Evolutionary conservation across 2,888 invertebrate genomes (phyloP).

Genomic region (Sycophila texana): DNA sequence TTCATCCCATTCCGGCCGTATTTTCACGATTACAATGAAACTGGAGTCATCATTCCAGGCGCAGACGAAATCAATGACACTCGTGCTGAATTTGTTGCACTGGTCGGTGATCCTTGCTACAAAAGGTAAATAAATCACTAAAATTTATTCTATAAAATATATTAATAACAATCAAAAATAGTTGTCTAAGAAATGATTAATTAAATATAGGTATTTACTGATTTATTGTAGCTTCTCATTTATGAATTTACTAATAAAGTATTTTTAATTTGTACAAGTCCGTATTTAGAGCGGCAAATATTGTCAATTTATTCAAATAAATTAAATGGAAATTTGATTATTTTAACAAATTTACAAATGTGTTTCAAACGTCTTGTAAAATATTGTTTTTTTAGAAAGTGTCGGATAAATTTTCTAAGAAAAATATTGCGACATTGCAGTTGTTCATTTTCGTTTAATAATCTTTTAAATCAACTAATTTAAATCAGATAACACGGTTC

Average conservation of each 20-base stretch:
- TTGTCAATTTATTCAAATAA: neutral
- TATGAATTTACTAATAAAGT: neutral
- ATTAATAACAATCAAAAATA: too few relatives aligned
- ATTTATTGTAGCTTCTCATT: neutral
- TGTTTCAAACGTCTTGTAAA: too few relatives aligned
- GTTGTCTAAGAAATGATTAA: neutral
- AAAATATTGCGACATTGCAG: neutral
- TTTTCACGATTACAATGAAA: conserved; percentile 78
- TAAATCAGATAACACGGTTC: neutral
- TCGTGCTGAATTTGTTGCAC: conserved; percentile 76
- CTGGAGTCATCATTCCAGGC: conserved; percentile 74
- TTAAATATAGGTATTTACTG: neutral
- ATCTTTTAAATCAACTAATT: neutral
- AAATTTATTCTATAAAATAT: neutral
- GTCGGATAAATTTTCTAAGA: neutral
- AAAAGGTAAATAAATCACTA: conserved; percentile 74
- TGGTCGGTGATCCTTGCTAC: conserved; percentile 79
- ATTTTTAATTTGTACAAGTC: neutral
- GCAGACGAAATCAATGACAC: conserved; percentile 70
- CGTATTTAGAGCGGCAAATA: conserved; percentile 7
- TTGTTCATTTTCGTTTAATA: neutral
- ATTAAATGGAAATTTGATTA: too few relatives aligned
- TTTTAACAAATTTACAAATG: too few relatives aligned
- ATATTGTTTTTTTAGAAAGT: neutral
- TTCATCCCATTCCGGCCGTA: conserved; percentile 75